Evolutionary conservation across 1,140 invertebrate genomes (phyloP).

Genomic region (Pollicipes pollicipes): DNA sequence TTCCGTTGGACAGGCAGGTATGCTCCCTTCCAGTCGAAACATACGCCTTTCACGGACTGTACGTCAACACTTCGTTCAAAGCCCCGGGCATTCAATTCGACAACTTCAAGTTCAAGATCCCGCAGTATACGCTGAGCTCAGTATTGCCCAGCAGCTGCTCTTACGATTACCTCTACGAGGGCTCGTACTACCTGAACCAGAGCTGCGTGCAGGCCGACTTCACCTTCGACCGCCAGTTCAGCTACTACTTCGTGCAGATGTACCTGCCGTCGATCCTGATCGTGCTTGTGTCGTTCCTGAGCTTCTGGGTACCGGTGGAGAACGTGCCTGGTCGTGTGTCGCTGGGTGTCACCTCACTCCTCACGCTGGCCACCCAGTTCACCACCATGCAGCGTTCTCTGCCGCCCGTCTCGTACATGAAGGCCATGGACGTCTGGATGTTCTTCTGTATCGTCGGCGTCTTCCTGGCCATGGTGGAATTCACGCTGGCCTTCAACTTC

Average conservation of each 20-base stretch:
- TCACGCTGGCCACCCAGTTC: constrained; percentile 17
- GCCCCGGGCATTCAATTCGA: not conserved
- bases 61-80: not conserved
- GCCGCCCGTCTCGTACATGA: constrained; percentile 34
- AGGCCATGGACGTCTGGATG: constrained; percentile 36
- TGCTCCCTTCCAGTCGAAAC: not conserved
- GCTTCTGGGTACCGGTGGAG: constrained; percentile 15
- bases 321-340: constrained; percentile 15
- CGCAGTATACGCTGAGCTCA: not conserved
- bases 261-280: constrained; percentile 16
- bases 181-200: not conserved
- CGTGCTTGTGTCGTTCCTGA: constrained; percentile 17
- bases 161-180: not conserved
- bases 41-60: not conserved
- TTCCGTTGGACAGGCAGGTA: not conserved
- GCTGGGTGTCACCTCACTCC: constrained; percentile 15
- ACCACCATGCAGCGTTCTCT: constrained; percentile 33
- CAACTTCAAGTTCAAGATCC: not conserved
- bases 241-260: constrained; percentile 13
- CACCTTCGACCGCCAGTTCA: constrained; percentile 4
- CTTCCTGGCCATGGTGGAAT: constrained; percentile 49
- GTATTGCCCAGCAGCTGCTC: not conserved
- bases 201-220: constrained; percentile 7
- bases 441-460: constrained; percentile 50
- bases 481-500: constrained; percentile 40